Conservation (phyloP, 1,140 invertebrate species). For the Grapholita molesta region DNA sequence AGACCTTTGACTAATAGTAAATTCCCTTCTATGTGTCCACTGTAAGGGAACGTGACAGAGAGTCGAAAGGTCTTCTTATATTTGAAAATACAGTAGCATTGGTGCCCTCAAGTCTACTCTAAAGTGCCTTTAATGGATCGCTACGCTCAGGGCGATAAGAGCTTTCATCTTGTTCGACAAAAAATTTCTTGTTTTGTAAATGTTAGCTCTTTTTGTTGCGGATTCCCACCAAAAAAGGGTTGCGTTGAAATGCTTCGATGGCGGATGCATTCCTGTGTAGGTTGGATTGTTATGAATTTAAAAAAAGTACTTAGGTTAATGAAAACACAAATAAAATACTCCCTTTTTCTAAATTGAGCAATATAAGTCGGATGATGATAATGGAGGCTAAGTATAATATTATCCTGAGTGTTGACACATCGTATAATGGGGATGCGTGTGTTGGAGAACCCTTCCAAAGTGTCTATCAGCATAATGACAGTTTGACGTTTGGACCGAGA, state of each 20-base stretch:
- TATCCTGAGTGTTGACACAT: conserved; percentile 28
- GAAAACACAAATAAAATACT: not conserved
- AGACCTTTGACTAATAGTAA: conserved; percentile 35
- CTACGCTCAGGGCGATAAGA: conserved; percentile 56
- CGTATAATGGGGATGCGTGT: conserved; percentile 19
- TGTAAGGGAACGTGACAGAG: conserved; percentile 18
- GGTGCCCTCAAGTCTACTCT: conserved; percentile 57
- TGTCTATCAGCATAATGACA: conserved; percentile 21
- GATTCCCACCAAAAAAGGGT: conserved; percentile 35
- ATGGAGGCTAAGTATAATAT: conserved; percentile 22
- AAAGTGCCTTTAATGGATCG: conserved; percentile 71
- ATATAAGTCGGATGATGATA: not conserved
- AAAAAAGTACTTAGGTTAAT: conserved; percentile 5
- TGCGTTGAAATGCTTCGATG: conserved; percentile 11
- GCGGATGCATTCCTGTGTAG: not conserved
- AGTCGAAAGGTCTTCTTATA: conserved; percentile 37
- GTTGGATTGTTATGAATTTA: not conserved
- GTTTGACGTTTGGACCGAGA: conserved; percentile 17
- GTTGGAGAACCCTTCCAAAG: not conserved
- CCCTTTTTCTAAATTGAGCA: not conserved
- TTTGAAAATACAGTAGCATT: conserved; percentile 45
- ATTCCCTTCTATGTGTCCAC: conserved; percentile 11
- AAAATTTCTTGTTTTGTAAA: conserved; percentile 65
- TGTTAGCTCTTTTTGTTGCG: conserved; percentile 62
- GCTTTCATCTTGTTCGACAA: conserved; percentile 64